Percentiles rank a stretch among this genome's conserved stretches.
These are phyloP conservation scores for Drosophila pseudotalamancana DNA, from an alignment of 2,888 invertebrate genomes.

Conservation along the genomic window DNA sequence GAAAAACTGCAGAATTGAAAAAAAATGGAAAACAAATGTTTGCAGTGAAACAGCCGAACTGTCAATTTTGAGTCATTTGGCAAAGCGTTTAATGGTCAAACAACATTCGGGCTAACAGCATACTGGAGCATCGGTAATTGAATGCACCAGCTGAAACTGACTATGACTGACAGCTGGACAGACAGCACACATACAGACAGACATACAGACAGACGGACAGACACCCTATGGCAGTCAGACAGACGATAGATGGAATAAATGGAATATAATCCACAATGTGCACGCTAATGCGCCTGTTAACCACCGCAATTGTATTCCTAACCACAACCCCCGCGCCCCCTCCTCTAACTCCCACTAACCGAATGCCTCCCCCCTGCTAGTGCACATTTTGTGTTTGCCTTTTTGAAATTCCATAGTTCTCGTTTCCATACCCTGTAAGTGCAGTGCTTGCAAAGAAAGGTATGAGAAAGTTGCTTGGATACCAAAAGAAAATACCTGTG, in stretches of 20 bases:
- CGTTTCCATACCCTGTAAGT: conserved; percentile 9
- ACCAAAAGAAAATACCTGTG: neutral
- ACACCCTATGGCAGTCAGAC: too few species aligned
- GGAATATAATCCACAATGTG: conserved; percentile 40
- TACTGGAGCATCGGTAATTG: conserved; percentile 37
- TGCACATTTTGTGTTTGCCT: conserved; percentile 21
- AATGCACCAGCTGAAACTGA: conserved; percentile 60
- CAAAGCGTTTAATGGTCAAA: conserved; percentile 73
- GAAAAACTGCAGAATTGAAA: conserved; percentile 10
- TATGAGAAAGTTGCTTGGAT: neutral
- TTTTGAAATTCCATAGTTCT: conserved; percentile 40
- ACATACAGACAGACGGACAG: neutral
- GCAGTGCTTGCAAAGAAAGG: neutral
- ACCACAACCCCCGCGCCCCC: neutral
- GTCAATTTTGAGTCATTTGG: conserved; percentile 59
- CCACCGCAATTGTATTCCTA: conserved; percentile 1
- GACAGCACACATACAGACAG: conserved; percentile 5
- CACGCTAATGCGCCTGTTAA: conserved; percentile 23
- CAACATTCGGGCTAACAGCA: conserved; percentile 36
- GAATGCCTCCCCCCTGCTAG: neutral
- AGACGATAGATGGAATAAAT: conserved; percentile 29
- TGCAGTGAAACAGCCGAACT: conserved; percentile 32
- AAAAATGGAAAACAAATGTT: conserved; percentile 35
- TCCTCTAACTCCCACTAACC: too few species aligned
- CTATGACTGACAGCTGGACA: conserved; percentile 42